A percentile compares a stretch with the other conserved stretches of the same genome.
Evolutionary conservation across 2,113 vertebrate species (phyloP).

Genomic region (Anas platyrhynchos): DNA sequence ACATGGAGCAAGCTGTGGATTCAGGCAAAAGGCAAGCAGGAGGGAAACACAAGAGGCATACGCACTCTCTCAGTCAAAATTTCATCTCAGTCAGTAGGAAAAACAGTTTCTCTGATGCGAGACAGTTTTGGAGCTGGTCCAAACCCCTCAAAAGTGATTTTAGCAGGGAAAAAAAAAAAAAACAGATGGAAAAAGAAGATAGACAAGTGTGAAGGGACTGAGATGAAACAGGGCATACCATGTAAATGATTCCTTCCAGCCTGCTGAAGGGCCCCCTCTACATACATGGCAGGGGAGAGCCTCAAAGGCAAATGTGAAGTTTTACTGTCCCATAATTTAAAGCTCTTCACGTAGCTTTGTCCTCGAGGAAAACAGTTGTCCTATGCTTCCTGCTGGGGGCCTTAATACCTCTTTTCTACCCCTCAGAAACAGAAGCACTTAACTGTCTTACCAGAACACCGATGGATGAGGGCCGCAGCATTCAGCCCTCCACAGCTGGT

Average conservation of each 20-base stretch:
- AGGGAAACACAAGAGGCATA: background rate
- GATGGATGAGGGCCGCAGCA: fast-evolving
- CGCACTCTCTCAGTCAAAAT: background rate
- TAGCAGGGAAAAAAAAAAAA: background rate
- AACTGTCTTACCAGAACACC: background rate
- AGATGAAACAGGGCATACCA: background rate
- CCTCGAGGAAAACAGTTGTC: background rate
- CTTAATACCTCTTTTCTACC: background rate
- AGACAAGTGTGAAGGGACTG: background rate
- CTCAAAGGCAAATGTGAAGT: background rate
- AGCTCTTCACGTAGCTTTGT: background rate
- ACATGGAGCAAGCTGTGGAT: background rate
- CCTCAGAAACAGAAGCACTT: background rate
- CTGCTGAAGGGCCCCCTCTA: background rate
- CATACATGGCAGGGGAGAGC: background rate
- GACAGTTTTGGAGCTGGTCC: background rate
- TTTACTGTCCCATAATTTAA: background rate
- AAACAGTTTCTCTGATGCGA: background rate
- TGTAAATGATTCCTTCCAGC: background rate
- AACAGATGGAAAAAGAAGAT: background rate
- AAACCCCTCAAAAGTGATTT: background rate
- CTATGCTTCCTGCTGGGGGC: background rate
- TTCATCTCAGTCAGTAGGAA: background rate
- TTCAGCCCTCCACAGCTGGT: background rate
- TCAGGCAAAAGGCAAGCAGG: background rate